Evolutionary conservation across 2,113 vertebrate genomes (phyloP).

Genomic region (Amazona guildingii): DNA sequence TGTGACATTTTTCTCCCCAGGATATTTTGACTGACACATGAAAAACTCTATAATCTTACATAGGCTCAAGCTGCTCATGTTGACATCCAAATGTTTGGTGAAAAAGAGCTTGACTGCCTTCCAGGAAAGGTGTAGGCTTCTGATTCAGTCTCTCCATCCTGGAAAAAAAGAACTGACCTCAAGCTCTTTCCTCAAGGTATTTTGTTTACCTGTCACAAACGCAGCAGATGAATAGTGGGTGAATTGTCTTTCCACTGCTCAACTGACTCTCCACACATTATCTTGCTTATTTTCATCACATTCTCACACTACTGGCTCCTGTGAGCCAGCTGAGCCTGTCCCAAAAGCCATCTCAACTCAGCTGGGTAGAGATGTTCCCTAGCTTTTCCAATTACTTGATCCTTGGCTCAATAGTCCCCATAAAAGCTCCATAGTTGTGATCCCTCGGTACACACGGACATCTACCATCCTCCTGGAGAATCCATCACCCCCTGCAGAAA

Average conservation of each 20-base stretch:
- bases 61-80: constrained; percentile 62
- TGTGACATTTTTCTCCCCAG: constrained; percentile 67
- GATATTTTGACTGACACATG: constrained; percentile 68
- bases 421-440: neutral
- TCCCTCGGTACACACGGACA: neutral
- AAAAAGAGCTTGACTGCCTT: constrained; percentile 41
- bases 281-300: constrained; percentile 13
- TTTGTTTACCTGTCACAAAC: constrained; percentile 3
- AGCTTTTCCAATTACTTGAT: neutral
- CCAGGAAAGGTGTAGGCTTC: constrained; percentile 43
- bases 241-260: neutral
- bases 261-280: neutral
- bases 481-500: neutral
- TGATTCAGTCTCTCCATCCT: neutral
- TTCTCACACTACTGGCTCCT: neutral
- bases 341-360: neutral
- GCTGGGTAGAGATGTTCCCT: neutral
- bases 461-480: neutral
- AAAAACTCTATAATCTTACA: constrained; percentile 66
- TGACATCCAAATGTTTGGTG: constrained; percentile 56
- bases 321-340: neutral
- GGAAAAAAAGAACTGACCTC: neutral
- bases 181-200: neutral
- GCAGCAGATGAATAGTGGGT: neutral
- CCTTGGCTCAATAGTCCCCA: neutral